Percentiles rank a stretch among this genome's conserved stretches.
Conservation (phyloP, 2,797 vertebrate species). For the Allobates femoralis region DNA sequence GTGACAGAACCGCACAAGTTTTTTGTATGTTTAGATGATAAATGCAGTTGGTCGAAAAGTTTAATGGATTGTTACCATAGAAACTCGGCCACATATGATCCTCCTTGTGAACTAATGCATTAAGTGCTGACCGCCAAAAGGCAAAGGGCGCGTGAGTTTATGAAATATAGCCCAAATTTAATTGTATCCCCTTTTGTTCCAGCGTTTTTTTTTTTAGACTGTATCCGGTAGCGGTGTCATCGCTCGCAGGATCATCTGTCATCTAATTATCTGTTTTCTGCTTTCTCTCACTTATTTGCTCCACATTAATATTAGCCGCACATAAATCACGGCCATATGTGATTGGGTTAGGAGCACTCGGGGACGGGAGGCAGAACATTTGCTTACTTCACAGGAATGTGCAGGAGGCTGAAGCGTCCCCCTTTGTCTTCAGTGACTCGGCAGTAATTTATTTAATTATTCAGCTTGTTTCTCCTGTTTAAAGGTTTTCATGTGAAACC, state of each 20-base stretch:
- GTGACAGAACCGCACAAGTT: background rate
- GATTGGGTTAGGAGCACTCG: slow-evolving; percentile 9
- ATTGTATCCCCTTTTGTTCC: slow-evolving; percentile 9
- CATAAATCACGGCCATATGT: slow-evolving; percentile 26
- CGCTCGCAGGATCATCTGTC: background rate
- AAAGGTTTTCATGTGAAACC: slow-evolving; percentile 33
- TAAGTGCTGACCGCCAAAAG: slow-evolving; percentile 41
- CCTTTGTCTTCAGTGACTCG: slow-evolving; percentile 32
- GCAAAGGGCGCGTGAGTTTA: slow-evolving; percentile 6
- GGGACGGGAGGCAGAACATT: slow-evolving; percentile 16
- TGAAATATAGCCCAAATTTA: background rate
- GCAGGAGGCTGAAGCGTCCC: background rate
- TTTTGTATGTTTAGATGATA: slow-evolving; percentile 1
- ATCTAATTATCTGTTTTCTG: slow-evolving; percentile 19
- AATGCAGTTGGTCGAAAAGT: slow-evolving; percentile 4
- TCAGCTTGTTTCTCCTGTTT: slow-evolving; percentile 41
- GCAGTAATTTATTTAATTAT: slow-evolving; percentile 56
- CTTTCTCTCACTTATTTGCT: slow-evolving; percentile 3
- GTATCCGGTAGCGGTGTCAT: background rate
- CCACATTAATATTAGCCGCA: slow-evolving; percentile 14
- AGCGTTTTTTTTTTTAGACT: background rate
- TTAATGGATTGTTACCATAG: slow-evolving; percentile 21
- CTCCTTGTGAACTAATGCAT: slow-evolving; percentile 59
- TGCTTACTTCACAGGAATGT: slow-evolving; percentile 33
- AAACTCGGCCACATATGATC: slow-evolving; percentile 63